Evolutionary conservation across 2,113 vertebrate species (phyloP).

Genomic region (Semnornis frantzii): DNA sequence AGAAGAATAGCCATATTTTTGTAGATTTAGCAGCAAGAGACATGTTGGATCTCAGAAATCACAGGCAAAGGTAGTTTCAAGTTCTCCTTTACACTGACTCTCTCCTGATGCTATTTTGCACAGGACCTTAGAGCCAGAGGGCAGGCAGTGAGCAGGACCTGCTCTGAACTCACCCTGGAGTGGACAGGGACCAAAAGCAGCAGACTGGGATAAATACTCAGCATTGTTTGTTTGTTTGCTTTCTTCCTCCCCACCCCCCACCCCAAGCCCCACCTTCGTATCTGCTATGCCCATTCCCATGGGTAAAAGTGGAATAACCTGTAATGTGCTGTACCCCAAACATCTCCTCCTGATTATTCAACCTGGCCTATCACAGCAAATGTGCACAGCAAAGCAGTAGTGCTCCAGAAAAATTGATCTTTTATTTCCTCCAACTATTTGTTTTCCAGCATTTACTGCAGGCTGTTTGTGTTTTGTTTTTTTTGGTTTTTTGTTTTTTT

Average conservation of each 20-base stretch:
- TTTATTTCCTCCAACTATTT: not conserved
- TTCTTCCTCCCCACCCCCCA: not conserved
- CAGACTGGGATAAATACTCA: not conserved
- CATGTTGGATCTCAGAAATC: not conserved
- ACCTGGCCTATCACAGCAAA: fast-evolving
- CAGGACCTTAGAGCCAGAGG: not conserved
- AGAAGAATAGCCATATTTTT: slow-evolving; percentile 56
- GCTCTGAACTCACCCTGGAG: fast-evolving
- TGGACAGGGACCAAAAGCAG: not conserved
- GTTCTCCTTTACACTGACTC: not conserved
- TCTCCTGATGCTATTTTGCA: not conserved
- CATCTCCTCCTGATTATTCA: not conserved
- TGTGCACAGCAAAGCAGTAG: not conserved
- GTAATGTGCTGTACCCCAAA: not conserved
- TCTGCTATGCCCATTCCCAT: not conserved
- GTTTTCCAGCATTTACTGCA: not conserved
- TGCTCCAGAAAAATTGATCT: not conserved
- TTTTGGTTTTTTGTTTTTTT: no score
- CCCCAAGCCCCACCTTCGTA: not conserved
- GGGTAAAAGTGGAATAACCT: not conserved
- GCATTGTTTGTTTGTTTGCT: no score
- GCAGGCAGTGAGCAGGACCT: not conserved
- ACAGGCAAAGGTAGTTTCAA: not conserved
- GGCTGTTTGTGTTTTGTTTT: no score
- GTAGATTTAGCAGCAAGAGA: not conserved